Base-by-base conservation (phyloP, 2,797 vertebrate species). In the Bradypodion pumilum region DNA sequence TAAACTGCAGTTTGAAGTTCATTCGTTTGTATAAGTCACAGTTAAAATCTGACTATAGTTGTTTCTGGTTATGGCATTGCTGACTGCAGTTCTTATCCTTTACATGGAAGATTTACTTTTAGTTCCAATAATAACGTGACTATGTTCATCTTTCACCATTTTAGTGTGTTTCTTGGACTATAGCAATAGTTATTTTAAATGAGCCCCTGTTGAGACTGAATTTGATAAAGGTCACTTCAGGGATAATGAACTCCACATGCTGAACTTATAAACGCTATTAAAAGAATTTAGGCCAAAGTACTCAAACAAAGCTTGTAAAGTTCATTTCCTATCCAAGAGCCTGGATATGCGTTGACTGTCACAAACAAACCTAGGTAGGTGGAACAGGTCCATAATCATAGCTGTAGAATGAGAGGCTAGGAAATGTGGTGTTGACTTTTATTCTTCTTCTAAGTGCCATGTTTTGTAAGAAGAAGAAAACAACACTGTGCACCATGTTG, bases 141-240 rank as follows among this genome's bases (percentile, higher is more conserved):
- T 12, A 46, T 10, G 27, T 16, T 21, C 40, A 37, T 56, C 27
- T 49, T 32, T 82, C 32, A 65, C 35, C 23, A 65, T 74, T 82
- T 63, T 16, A 49, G 4, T 63, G n/a, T 49, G n/a, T 82, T 66
- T 6, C 4, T 75, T 81, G 49, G 35, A 69, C 32, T 76, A 23
- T 0, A 9, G 32, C 69, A 62, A 16, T 68, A 10, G 46, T 83
- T 76, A 76, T 76, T 83, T 83, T 76, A 83, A 76, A 68, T 52
- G 35, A 42, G 19, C 19, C 46, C 62, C 35, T 56, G 19, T 42
- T 68, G 74, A 77, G 49, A 83, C 9, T 69, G n/a, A 60, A 83
- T 77, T 83, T 16, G 6, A 56, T 83, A 83, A 69, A 69, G 29
- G 74, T 62, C 52, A 77, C 49, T 77, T 69, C 25, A 83, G 44